Evolutionary conservation across 2,888 invertebrate genomes (phyloP), one percentile per base, ranked within the genome.

Genomic region (Anodontia alba): DNA sequence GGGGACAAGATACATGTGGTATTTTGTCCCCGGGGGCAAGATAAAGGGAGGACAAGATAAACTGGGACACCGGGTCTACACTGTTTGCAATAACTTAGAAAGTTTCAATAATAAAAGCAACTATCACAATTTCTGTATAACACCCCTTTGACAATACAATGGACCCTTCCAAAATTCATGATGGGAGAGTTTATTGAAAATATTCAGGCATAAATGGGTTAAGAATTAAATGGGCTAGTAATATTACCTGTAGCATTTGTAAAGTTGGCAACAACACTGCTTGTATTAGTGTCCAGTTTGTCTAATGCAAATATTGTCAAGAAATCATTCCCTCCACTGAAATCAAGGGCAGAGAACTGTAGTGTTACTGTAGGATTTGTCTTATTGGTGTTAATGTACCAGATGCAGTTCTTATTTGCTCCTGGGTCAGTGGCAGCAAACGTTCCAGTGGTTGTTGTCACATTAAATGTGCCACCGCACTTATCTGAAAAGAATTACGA

Each of bases 361-460:
- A 43, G 17, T 5, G 23, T 43, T 20, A 79, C 79, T 49, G 66
- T 75, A 42, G 79, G 66, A 23, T 66, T 54, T 42, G 71, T 66
- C 10, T 67, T 31, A 43, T 36, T 70, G 26, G 75, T 71, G 7
- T 51, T 46, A 42, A 79, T 79, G 26, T 38, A 51, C 51, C 70
- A 79, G 43, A 72, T 71, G 33, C 75, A 79, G n/a, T 20, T 79
- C 33, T 73, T 43, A 26, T 71, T 71, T 31, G 62, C 49, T 8
- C 29, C 33, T 33, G 57, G 73, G 43, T 49, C 42, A 12, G 31
- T 33, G 7, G 29, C 26, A n/a, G n/a, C 33, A 29, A 75, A 66
- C 15, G 31, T 36, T 36, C 79, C 79, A 38, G 75, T 71, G 1
- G 73, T 26, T 38, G 20, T 66, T 1, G 49, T 71, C 71, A 12